Evolutionary conservation across 2,797 vertebrate species (phyloP), one percentile per base, ranked within the genome.

Genomic region (Lophotriccus pileatus): DNA sequence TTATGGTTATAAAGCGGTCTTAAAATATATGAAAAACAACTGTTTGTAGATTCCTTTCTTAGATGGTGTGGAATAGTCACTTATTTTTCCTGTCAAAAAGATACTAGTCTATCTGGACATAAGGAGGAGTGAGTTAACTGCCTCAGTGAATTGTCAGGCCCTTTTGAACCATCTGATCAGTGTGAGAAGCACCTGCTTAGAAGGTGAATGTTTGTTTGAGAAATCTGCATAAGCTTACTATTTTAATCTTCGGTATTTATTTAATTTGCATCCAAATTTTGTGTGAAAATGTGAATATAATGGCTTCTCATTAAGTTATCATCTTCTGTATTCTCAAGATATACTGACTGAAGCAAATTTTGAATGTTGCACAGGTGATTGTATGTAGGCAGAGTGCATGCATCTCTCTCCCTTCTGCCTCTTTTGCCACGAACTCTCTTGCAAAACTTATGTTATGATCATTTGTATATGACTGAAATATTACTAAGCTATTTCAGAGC

Each of bases 271-370:
- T 95, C 77, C 58, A 89, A 84, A 86, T 91, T 86, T 62, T 88
- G 67, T 73, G 75, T 90, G 88, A 90, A 93, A 94, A 93, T 93
- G 63, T 34, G 70, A 94, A 90, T 93, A 37, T 95, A 94, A 91
- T 84, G 85, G 59, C 67, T 94, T 88, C 80, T 88, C 77, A 62
- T 94, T 93, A 95, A 94, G 84, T 82, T 84, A 50, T 44, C 66
- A 56, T 93, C 70, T 87, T 78, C 72, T 32, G 8, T 94, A 92
- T 82, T 95, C 94, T 96, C 86, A 84, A 92, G 89, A 89, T 89
- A 27, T 37, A 63, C 34, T 89, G 63, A 2, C 55, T 90, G 87
- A 92, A 87, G 67, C 28, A 84, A 84, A 69, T 76, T 66, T 50
- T 66, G 47, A 37, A 39, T 59, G 30, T 84, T 82, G 52, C 55